Conservation (phyloP, 2,797 vertebrate species). For the Limnodromus scolopaceus region DNA sequence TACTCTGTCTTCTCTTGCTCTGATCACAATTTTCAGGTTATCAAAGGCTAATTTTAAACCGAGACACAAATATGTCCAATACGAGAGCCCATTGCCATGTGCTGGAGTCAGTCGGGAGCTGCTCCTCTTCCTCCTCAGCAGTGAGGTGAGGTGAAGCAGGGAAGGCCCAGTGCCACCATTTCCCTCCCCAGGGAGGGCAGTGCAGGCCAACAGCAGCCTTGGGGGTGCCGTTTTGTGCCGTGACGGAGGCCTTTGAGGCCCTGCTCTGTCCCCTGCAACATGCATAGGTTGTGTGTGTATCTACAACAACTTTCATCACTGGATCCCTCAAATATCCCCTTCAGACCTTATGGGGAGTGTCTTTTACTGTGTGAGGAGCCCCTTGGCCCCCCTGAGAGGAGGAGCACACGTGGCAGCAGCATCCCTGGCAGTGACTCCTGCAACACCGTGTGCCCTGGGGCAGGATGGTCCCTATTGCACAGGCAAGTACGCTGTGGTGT, state of each 20-base stretch:
- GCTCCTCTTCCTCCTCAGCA: not conserved
- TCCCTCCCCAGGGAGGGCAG: not conserved
- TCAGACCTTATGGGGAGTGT: not conserved
- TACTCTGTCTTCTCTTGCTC: not conserved
- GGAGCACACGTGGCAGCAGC: not conserved
- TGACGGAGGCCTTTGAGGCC: fast-evolving
- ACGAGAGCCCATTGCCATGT: not conserved
- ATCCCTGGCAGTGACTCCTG: not conserved
- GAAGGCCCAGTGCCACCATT: fast-evolving
- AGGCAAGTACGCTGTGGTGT: not conserved
- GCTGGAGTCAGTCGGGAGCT: not conserved
- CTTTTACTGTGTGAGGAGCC: not conserved
- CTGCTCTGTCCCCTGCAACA: not conserved
- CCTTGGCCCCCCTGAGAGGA: not conserved
- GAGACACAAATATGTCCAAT: constrained; percentile 42
- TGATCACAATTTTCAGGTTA: constrained; percentile 7
- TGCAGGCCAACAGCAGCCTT: not conserved
- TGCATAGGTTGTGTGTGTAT: not conserved
- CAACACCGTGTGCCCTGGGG: fast-evolving
- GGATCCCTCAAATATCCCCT: not conserved
- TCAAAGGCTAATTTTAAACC: constrained; percentile 43
- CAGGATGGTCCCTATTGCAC: not conserved
- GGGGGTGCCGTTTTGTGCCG: not conserved
- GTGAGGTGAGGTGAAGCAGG: not conserved
- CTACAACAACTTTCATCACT: not conserved